Conservation (phyloP, 2,797 vertebrate species). For the Protosalanx chinensis region DNA sequence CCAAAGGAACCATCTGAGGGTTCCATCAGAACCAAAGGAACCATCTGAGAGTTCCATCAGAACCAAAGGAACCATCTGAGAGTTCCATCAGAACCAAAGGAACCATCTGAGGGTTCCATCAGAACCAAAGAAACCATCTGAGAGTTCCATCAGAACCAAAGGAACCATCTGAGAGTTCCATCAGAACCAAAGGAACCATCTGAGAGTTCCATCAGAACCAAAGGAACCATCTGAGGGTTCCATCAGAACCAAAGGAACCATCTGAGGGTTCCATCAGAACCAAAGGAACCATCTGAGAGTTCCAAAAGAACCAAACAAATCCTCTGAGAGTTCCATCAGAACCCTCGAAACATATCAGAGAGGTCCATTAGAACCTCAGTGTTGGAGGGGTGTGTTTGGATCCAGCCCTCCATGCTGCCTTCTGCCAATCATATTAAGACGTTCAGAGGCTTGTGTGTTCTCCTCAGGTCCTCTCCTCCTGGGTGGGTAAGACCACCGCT, state of each 20-base stretch:
- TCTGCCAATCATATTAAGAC: constrained; percentile 25
- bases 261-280: constrained; percentile 1
- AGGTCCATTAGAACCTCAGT: not conserved
- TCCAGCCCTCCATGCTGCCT: not conserved
- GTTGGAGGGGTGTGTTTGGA: constrained; percentile 24
- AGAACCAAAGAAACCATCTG: no score
- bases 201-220: not conserved
- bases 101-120: no score
- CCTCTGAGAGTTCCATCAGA: not conserved
- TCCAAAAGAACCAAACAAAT: constrained; percentile 13
- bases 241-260: no score
- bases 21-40: constrained; percentile 14
- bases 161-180: constrained; percentile 25
- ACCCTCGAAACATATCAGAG: no score
- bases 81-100: not conserved
- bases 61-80: constrained; percentile 9
- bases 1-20: no score
- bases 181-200: constrained; percentile 13
- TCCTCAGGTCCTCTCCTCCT: constrained; percentile 22
- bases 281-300: constrained; percentile 25
- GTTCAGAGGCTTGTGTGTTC: constrained; percentile 29
- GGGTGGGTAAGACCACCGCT: constrained; percentile 14
- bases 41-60: constrained; percentile 22
- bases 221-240: no score
- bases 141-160: constrained; percentile 4